Percentiles rank a stretch among this genome's conserved stretches.
Evolutionary conservation across 2,797 vertebrate species (phyloP).

Genomic region (Falco naumanni): DNA sequence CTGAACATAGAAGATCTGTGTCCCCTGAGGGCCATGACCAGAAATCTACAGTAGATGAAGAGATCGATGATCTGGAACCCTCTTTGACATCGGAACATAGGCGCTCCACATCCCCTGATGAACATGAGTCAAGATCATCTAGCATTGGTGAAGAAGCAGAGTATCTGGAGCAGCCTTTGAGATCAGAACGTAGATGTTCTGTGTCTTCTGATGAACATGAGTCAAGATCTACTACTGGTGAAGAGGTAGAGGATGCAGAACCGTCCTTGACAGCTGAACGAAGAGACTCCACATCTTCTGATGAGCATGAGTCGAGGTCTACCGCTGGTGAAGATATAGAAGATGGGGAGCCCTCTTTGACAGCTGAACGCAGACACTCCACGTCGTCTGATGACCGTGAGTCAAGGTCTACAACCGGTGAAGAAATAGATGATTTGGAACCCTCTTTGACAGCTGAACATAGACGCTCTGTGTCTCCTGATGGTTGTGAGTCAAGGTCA

Average conservation of each 20-base stretch:
- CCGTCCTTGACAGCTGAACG: conserved; percentile 4
- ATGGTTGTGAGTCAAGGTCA: conserved; percentile 57
- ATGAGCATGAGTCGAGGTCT: conserved; percentile 41
- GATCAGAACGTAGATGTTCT: not conserved
- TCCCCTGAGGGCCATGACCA: conserved; percentile 48
- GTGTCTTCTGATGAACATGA: conserved; percentile 58
- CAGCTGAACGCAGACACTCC: conserved; percentile 74
- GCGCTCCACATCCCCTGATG: conserved; percentile 38
- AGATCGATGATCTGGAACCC: conserved; percentile 33
- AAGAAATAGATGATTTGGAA: conserved; percentile 50
- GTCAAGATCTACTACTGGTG: conserved; percentile 49
- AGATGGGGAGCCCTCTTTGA: conserved; percentile 68
- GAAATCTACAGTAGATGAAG: conserved; percentile 49
- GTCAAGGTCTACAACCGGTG: conserved; percentile 45
- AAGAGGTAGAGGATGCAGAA: conserved; percentile 55
- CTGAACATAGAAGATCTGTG: conserved; percentile 14
- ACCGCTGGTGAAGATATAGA: conserved; percentile 47
- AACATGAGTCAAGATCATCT: conserved; percentile 63
- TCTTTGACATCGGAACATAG: conserved; percentile 29
- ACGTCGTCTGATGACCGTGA: conserved; percentile 71
- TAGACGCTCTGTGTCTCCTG: conserved; percentile 9
- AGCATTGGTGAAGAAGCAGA: conserved; percentile 52
- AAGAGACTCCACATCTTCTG: conserved; percentile 53
- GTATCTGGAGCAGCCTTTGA: conserved; percentile 25
- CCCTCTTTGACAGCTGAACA: not conserved